These are phyloP conservation scores for Drosophila buzzatii DNA, from an alignment of 2,888 invertebrate genomes.

Conservation along the genomic window DNA sequence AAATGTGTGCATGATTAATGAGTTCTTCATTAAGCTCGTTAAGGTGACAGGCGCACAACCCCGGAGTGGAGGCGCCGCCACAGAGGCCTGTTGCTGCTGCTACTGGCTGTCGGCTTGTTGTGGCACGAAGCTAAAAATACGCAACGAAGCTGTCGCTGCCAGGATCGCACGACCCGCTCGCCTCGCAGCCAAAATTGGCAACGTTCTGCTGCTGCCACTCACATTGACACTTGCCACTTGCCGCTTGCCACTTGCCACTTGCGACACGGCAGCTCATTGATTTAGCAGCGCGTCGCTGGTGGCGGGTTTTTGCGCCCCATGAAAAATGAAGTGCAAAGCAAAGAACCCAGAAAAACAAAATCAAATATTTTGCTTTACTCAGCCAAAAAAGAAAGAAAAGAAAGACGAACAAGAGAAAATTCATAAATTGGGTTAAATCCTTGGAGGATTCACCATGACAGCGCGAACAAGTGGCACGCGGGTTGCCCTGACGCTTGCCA, in stretches of 20 bases:
- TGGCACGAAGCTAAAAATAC: constrained; percentile 19
- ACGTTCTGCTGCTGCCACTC: constrained; percentile 71
- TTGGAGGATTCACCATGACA: constrained; percentile 82
- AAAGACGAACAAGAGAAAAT: constrained; percentile 46
- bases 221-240: constrained; percentile 61
- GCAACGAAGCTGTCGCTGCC: constrained; percentile 33
- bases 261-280: constrained; percentile 51
- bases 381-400: constrained; percentile 25
- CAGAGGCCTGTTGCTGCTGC: constrained; percentile 62
- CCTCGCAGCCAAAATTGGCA: constrained; percentile 55
- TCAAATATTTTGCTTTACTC: constrained; percentile 74
- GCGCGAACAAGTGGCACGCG: constrained; percentile 77
- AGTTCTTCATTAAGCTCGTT: constrained; percentile 80
- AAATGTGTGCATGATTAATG: constrained; percentile 77
- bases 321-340: constrained; percentile 77
- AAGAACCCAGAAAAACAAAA: constrained; percentile 67
- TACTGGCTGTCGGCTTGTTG: not conserved
- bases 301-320: constrained; percentile 54
- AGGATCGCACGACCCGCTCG: constrained; percentile 49
- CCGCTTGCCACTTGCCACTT: constrained; percentile 27
- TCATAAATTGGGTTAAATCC: constrained; percentile 83
- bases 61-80: constrained; percentile 14
- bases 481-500: constrained; percentile 50
- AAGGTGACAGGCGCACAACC: constrained; percentile 66
- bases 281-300: constrained; percentile 51